Evolutionary conservation across 1,140 invertebrate genomes (phyloP), one percentile per base, ranked within the genome.

Genomic region (Drosophila auraria): DNA sequence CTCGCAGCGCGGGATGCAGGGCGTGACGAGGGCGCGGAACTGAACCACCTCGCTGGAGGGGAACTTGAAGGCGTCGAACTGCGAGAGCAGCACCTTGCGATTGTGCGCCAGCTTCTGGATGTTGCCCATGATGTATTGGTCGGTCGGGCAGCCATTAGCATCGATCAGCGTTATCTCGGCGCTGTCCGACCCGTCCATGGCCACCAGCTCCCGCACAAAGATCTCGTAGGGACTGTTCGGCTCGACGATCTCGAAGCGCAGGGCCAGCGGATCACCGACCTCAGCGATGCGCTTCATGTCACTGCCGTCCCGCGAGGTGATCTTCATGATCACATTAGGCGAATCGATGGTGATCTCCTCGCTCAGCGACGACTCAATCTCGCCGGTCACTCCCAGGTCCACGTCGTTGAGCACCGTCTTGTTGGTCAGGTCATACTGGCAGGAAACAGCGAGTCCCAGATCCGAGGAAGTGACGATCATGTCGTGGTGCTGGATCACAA

Each of bases 51-150:
- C 97, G 1, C 97, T 98, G 33, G 97, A 97, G 1, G 98, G 97
- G 94, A 99, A 99, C 92, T 98, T 98, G 95, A 99, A 99, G n/a
- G 98, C 98, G 92, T 98, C 97, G 94, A 98, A 98, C 92, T 97
- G 96, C 2, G 97, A 98, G 49, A 98, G 93, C n/a, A 98, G 94
- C 66, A 93, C 83, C 75, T 97, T 97, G 93, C 96, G 95, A 65
- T 95, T 95, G 74, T 95, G 94, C 27, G 95, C 94, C 33, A 97
- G 96, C 93, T 98, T 97, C 93, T 97, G 97, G 60, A 98, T 94
- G 20, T 97, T 96, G 82, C 97, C 97, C 97, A 98, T 98, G 92
- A 98, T 98, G 91, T 97, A 96, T 83, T 97, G 96, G 92, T 98
- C 97, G 17, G 97, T 98, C 8, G 97, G 97, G 93, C 98, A 98